Evolutionary conservation across 1,140 invertebrate species (phyloP).

Genomic region (Vollenhovia emeryi): DNA sequence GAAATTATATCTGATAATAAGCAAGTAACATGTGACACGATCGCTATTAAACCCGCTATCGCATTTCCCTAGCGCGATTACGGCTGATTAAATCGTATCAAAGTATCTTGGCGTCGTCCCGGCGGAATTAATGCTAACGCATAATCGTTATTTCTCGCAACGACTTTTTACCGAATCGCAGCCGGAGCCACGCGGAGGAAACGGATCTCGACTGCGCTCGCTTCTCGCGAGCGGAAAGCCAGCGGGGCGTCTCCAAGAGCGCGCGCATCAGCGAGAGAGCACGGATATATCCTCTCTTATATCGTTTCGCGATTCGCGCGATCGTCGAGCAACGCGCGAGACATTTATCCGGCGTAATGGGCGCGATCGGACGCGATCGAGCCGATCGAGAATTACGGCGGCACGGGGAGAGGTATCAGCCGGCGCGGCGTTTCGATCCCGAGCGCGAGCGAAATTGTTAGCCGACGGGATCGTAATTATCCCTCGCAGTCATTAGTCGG

Average conservation of each 20-base stretch:
- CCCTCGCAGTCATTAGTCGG: constrained; percentile 67
- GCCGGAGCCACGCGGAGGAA: background rate
- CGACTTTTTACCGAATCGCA: constrained; percentile 42
- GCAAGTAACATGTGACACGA: constrained; percentile 37
- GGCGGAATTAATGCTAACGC: constrained; percentile 16
- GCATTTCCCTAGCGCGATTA: constrained; percentile 29
- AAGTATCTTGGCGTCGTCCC: background rate
- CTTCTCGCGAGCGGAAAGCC: background rate
- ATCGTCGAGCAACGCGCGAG: constrained; percentile 14
- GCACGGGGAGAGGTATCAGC: background rate
- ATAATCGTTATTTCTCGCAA: constrained; percentile 45
- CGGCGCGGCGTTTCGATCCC: constrained; percentile 13
- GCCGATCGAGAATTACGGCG: constrained; percentile 55
- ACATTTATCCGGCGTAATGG: constrained; percentile 55
- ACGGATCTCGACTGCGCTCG: background rate
- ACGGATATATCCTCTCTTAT: background rate
- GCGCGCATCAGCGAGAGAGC: background rate
- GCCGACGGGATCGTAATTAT: constrained; percentile 65
- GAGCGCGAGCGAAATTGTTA: constrained; percentile 45
- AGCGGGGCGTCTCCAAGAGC: background rate
- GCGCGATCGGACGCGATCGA: constrained; percentile 33
- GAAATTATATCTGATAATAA: constrained; percentile 30
- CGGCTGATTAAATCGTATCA: constrained; percentile 43
- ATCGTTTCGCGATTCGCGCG: constrained; percentile 50
- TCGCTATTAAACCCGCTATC: constrained; percentile 36